Conservation (phyloP, 2,888 invertebrate genomes). For the Blastobasis lacticolella region DNA sequence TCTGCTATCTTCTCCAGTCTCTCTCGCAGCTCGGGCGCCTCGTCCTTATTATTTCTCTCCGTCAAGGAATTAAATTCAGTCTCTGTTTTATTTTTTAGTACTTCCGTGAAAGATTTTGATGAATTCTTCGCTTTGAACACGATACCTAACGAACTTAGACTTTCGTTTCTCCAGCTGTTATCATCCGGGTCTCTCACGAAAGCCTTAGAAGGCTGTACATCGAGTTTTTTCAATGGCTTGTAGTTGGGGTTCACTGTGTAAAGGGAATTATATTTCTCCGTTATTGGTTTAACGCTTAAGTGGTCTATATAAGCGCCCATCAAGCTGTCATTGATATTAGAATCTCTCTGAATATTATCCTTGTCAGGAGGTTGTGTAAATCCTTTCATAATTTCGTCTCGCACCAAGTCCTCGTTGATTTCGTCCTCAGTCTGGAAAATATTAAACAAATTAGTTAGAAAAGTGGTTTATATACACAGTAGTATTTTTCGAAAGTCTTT, state of each 20-base stretch:
- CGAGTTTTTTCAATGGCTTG: slow-evolving; percentile 58
- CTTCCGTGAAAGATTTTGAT: slow-evolving; percentile 59
- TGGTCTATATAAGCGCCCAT: slow-evolving; percentile 15
- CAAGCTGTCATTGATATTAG: not conserved
- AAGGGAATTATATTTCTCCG: slow-evolving; percentile 27
- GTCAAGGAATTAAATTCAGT: slow-evolving; percentile 38
- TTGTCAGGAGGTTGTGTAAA: not conserved
- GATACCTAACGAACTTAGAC: slow-evolving; percentile 61
- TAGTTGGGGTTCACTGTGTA: slow-evolving; percentile 53
- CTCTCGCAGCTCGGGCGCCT: slow-evolving; percentile 46
- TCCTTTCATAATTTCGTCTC: slow-evolving; percentile 33
- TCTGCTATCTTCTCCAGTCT: slow-evolving; percentile 61
- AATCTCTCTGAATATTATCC: not conserved
- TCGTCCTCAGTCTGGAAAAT: slow-evolving; percentile 53
- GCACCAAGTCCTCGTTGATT: slow-evolving; percentile 49
- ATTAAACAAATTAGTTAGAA: too few species aligned
- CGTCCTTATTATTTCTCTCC: slow-evolving; percentile 40
- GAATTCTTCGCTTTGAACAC: slow-evolving; percentile 64
- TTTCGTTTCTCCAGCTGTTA: slow-evolving; percentile 67
- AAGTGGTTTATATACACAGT: too few species aligned
- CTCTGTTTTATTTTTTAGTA: slow-evolving; percentile 62
- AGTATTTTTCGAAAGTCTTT: too few species aligned
- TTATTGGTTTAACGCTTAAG: slow-evolving; percentile 46
- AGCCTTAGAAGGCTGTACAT: slow-evolving; percentile 47
- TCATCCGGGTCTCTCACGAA: slow-evolving; percentile 59